Evolutionary conservation across 2,888 invertebrate genomes (phyloP).

Genomic region (Philereme transversata): DNA sequence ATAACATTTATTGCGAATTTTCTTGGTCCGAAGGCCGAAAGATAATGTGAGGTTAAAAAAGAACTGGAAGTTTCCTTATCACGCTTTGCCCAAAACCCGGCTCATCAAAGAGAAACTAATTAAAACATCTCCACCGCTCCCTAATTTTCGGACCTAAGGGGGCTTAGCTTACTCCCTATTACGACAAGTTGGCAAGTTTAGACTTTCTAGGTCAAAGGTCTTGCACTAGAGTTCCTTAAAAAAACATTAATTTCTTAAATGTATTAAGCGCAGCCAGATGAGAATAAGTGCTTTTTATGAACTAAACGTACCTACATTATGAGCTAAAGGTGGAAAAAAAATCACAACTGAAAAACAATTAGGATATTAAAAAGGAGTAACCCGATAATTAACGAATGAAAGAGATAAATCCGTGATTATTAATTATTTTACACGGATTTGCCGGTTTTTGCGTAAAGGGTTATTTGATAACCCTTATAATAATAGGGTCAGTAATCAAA

Average conservation of each 20-base stretch:
- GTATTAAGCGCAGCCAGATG: too few species aligned
- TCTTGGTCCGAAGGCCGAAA: conserved; percentile 2
- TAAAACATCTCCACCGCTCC: conserved; percentile 30
- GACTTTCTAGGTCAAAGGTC: conserved; percentile 21
- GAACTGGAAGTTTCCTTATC: conserved; percentile 29
- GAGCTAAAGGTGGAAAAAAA: too few species aligned
- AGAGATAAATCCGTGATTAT: background rate
- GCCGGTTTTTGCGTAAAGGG: conserved; percentile 16
- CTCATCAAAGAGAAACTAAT: conserved; percentile 37
- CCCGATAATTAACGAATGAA: background rate
- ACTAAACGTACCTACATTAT: too few species aligned
- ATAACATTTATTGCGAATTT: background rate
- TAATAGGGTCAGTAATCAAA: conserved; percentile 6
- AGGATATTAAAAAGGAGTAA: background rate
- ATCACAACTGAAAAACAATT: too few species aligned
- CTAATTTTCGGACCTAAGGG: conserved; percentile 26
- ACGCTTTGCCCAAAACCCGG: conserved; percentile 29
- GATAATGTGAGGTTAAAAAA: conserved; percentile 17
- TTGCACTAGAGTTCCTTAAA: background rate
- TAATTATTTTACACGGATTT: conserved; percentile 12
- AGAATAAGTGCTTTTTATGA: too few species aligned
- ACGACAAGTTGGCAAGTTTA: conserved; percentile 24
- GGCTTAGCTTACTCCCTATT: conserved; percentile 16
- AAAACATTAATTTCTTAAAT: too few species aligned
- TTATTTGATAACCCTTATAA: conserved; percentile 17